These are phyloP conservation scores for Aldabrachelys gigantea DNA, from an alignment of 2,113 vertebrate species.

Conservation along the genomic window DNA sequence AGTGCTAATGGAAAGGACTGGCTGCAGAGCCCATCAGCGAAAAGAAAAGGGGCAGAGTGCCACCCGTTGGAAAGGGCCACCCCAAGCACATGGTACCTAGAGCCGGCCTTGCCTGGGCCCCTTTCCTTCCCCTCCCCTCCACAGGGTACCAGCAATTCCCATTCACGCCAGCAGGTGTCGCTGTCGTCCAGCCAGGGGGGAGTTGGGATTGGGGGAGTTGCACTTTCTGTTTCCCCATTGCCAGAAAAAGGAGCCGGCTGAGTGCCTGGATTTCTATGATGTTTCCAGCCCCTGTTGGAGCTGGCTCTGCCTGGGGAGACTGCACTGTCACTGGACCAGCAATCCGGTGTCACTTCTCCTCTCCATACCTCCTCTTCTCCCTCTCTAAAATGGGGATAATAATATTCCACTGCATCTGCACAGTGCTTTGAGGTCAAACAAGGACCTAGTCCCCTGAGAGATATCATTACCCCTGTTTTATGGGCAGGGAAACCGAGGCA, in stretches of 20 bases:
- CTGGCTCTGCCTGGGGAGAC: not conserved
- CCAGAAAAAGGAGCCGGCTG: not conserved
- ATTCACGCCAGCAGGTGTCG: not conserved
- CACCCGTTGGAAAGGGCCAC: too few species aligned
- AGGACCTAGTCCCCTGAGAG: not conserved
- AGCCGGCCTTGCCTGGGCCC: too few species aligned
- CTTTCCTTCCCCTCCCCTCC: too few species aligned
- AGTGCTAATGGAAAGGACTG: too few species aligned
- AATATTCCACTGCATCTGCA: not conserved
- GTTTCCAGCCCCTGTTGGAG: not conserved
- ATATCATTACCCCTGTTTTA: not conserved
- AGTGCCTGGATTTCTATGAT: not conserved
- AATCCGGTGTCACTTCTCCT: not conserved
- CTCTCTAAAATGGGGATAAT: not conserved
- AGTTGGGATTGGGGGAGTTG: not conserved
- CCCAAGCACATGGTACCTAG: too few species aligned
- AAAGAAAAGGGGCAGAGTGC: too few species aligned
- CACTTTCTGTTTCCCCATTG: not conserved
- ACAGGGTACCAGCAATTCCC: not conserved
- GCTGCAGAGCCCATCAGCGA: too few species aligned
- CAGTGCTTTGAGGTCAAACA: not conserved
- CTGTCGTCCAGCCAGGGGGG: not conserved
- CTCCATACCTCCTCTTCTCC: not conserved
- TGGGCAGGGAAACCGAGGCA: not conserved
- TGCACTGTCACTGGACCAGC: not conserved